Evolutionary conservation across 1,140 invertebrate genomes (phyloP), one percentile per base, ranked within the genome.

Genomic region (Lordiphosa stackelbergi): DNA sequence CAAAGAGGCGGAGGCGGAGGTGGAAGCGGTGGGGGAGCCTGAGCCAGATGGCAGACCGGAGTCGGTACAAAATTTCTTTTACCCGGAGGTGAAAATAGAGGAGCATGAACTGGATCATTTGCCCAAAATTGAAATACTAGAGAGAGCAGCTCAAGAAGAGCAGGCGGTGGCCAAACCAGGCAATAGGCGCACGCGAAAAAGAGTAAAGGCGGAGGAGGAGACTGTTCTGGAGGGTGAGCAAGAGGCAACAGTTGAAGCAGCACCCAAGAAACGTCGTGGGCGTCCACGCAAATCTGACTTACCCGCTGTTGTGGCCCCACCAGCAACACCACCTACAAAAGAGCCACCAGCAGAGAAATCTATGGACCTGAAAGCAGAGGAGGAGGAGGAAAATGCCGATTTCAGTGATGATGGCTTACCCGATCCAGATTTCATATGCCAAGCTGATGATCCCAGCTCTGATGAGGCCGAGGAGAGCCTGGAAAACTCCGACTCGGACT

Each of bases 61-160:
- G 11, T 35, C 53, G n/a, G 36, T 47, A n/a, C 47, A 58, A 3
- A 66, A 66, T 28, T 83, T 75, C 31, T 85, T 85, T 9, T 86
- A 70, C 22, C 78, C 85, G 1, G 85, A 86, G 53, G 54, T 86
- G 0, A 86, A 86, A 31, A 81, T 86, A 19, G 85, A 86, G 35
- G 85, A 85, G 3, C 73, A 85, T 35, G 85, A 86, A 12, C 62
- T 86, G 36, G 85, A 86, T 13, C 66, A 85, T 11, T 54, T 86
- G 41, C 85, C 85, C 6, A 68, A 85, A 56, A 86, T 86, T 11
- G 85, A 86, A 48, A 79, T 86, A 10, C 54, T 86, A 0, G 85
- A 86, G 45, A 61, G 53, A 3, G 5, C 5, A 24, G 5, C 4
- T 24, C 22, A 24, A 6, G 22, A 24, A 5, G 22, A 24, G 22